Evolutionary conservation across 2,797 vertebrate species (phyloP).

Genomic region (Bradypus variegatus): DNA sequence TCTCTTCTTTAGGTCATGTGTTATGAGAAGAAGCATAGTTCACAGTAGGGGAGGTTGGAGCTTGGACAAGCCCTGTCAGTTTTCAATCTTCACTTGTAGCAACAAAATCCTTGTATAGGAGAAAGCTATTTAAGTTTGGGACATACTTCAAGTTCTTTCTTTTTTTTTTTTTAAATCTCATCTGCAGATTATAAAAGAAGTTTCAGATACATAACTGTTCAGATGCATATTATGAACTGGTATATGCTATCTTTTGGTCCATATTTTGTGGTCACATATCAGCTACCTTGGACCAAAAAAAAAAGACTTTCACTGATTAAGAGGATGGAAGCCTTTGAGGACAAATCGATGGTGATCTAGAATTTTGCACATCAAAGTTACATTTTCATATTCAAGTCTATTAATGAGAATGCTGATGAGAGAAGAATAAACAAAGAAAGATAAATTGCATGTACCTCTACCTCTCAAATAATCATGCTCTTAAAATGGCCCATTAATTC

Average conservation of each 20-base stretch:
- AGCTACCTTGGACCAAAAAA: neutral
- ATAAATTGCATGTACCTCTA: neutral
- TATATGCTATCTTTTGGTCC: neutral
- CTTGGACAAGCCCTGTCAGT: neutral
- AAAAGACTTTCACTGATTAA: neutral
- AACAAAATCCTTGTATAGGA: neutral
- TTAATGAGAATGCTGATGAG: neutral
- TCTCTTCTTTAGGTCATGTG: neutral
- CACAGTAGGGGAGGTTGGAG: neutral
- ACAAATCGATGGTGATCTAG: neutral
- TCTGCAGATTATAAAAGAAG: too few species aligned
- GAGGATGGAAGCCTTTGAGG: neutral
- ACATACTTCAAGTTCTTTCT: neutral
- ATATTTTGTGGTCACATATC: neutral
- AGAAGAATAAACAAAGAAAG: slow-evolving; percentile 6
- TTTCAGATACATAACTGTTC: too few species aligned
- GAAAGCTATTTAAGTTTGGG: neutral
- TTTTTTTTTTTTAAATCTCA: too few species aligned
- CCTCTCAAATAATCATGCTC: neutral
- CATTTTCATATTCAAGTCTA: neutral
- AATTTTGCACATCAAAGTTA: neutral
- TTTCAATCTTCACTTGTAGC: neutral
- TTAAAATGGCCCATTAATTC: slow-evolving; percentile 21
- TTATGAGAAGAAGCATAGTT: neutral
- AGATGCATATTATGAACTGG: neutral